Evolutionary conservation across 2,888 invertebrate species (phyloP).

Genomic region (Drosophila suboccidentalis): DNA sequence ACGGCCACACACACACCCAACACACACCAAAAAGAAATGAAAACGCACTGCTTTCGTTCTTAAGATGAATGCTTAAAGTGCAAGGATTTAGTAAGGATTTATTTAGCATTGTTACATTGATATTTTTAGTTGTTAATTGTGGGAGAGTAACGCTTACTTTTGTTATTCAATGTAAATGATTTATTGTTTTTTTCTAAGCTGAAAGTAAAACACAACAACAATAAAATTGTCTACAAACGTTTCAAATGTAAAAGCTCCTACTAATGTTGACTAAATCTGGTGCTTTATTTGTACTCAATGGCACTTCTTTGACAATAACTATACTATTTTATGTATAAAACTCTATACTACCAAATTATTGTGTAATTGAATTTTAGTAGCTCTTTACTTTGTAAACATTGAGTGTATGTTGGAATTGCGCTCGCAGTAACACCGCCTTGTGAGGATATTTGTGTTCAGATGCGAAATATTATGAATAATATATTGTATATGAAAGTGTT

Average conservation of each 20-base stretch:
- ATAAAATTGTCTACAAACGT: constrained; percentile 50
- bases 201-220: constrained; percentile 49
- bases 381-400: constrained; percentile 22
- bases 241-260: constrained; percentile 33
- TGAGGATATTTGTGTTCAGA: constrained; percentile 40
- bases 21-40: constrained; percentile 38
- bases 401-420: constrained; percentile 29
- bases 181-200: constrained; percentile 62
- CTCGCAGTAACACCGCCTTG: not conserved
- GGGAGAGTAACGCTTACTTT: constrained; percentile 50
- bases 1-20: constrained; percentile 17
- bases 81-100: constrained; percentile 26
- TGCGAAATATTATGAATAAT: constrained; percentile 42
- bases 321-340: constrained; percentile 27
- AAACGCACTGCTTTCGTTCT: constrained; percentile 53
- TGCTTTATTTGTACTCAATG: constrained; percentile 43
- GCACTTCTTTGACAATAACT: constrained; percentile 68
- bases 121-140: constrained; percentile 69
- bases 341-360: constrained; percentile 20
- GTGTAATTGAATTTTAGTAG: constrained; percentile 21
- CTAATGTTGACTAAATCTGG: constrained; percentile 20
- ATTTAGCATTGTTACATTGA: constrained; percentile 65
- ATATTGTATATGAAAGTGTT: constrained; percentile 58
- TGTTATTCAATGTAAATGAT: constrained; percentile 67
- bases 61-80: constrained; percentile 34